Evolutionary conservation across 2,888 invertebrate genomes (phyloP).

Genomic region (Melieria crassipennis): DNA sequence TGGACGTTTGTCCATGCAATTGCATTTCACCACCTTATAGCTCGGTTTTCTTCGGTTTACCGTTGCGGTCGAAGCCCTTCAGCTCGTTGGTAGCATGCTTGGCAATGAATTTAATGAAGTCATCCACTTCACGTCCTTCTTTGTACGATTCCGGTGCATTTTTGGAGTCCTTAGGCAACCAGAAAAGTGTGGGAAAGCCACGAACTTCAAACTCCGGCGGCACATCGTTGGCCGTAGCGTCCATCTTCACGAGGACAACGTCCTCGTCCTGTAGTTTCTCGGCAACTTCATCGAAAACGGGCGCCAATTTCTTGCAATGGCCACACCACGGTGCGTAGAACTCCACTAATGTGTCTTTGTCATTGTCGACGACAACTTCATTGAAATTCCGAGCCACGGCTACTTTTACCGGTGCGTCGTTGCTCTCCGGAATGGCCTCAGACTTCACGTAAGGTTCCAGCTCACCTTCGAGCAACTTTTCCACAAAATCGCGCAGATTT

Average conservation of each 20-base stretch:
- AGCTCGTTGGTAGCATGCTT: slow-evolving; percentile 90
- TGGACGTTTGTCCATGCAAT: neutral
- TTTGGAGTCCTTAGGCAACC: slow-evolving; percentile 87
- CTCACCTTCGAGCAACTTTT: slow-evolving; percentile 81
- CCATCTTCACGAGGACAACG: slow-evolving; percentile 95
- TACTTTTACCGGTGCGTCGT: slow-evolving; percentile 84
- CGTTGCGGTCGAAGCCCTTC: slow-evolving; percentile 86
- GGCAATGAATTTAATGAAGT: slow-evolving; percentile 94
- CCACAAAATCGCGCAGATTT: slow-evolving; percentile 83
- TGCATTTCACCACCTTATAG: slow-evolving; percentile 49
- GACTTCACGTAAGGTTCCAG: slow-evolving; percentile 95
- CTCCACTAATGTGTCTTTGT: slow-evolving; percentile 93
- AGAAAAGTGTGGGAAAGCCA: slow-evolving; percentile 98
- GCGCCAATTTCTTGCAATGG: slow-evolving; percentile 96
- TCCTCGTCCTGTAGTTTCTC: slow-evolving; percentile 87
- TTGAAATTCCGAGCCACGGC: slow-evolving; percentile 98
- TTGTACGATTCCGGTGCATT: slow-evolving; percentile 85
- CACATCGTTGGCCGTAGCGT: slow-evolving; percentile 98
- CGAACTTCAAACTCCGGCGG: slow-evolving; percentile 88
- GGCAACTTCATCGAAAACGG: slow-evolving; percentile 93
- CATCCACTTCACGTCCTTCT: slow-evolving; percentile 92
- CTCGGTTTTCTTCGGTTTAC: slow-evolving; percentile 69
- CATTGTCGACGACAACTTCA: slow-evolving; percentile 89
- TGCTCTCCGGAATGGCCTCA: slow-evolving; percentile 87
- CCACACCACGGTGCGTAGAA: slow-evolving; percentile 99